Evolutionary conservation across 2,888 invertebrate genomes (phyloP).

Genomic region (Synanthedon tipuliformis): DNA sequence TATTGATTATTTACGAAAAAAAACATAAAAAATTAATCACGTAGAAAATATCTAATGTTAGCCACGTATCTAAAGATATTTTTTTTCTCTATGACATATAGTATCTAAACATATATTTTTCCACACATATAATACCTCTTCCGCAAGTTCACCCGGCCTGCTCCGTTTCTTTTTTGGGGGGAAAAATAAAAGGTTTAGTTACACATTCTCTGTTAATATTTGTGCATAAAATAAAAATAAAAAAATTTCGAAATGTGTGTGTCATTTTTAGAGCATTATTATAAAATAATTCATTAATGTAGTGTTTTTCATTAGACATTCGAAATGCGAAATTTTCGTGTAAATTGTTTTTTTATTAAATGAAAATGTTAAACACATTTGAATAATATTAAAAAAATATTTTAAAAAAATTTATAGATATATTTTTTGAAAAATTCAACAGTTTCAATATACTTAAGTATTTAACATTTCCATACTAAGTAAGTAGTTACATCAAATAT

Average conservation of each 20-base stretch:
- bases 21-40: slow-evolving; percentile 42
- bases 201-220: slow-evolving; percentile 58
- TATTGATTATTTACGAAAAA: not conserved
- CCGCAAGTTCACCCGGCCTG: slow-evolving; percentile 85
- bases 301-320: not conserved
- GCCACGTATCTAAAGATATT: slow-evolving; percentile 50
- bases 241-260: slow-evolving; percentile 11
- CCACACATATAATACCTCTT: slow-evolving; percentile 73
- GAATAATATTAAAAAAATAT: too few species aligned
- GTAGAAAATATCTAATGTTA: slow-evolving; percentile 57
- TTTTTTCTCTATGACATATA: slow-evolving; percentile 49
- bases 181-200: slow-evolving; percentile 64
- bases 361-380: too few species aligned
- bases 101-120: slow-evolving; percentile 57
- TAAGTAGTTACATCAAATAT: too few species aligned
- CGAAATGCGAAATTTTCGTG: not conserved
- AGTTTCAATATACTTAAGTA: too few species aligned
- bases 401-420: too few species aligned
- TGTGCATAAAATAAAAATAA: slow-evolving; percentile 35
- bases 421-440: too few species aligned
- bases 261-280: slow-evolving; percentile 7
- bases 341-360: too few species aligned
- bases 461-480: too few species aligned
- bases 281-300: not conserved
- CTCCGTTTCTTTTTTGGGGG: slow-evolving; percentile 75